Percentiles rank a stretch among this genome's conserved stretches.
phyloP scores from a whole-genome alignment of 2,797 vertebrate species.

The Leptodactylus fallax region DNA sequence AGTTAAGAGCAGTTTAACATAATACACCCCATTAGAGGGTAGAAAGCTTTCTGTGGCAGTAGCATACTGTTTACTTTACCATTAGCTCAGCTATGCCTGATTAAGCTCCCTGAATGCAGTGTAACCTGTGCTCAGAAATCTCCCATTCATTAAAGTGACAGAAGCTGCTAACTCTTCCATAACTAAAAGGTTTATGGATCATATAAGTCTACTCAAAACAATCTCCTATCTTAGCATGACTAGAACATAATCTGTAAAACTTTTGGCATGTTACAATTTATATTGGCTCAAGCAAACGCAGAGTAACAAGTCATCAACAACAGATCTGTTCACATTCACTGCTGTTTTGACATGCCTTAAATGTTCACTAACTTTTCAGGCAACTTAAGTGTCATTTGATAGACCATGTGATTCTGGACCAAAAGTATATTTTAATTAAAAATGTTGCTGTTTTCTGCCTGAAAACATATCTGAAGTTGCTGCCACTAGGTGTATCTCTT shows the following conservation, averaged over 20 bases:
- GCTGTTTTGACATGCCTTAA: neutral
- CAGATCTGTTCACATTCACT: neutral
- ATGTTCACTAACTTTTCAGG: too few relatives aligned
- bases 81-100: slow-evolving; percentile 46
- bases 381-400: too few relatives aligned
- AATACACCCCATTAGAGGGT: slow-evolving; percentile 26
- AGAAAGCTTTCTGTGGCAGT: slow-evolving; percentile 30
- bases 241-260: slow-evolving; percentile 3
- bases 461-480: too few relatives aligned
- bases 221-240: neutral
- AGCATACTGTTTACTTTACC: slow-evolving; percentile 45
- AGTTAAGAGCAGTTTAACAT: slow-evolving; percentile 10
- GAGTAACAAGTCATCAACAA: neutral
- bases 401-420: too few relatives aligned
- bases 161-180: slow-evolving; percentile 49
- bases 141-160: slow-evolving; percentile 46
- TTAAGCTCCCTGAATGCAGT: slow-evolving; percentile 43
- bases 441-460: too few relatives aligned
- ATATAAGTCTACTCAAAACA: slow-evolving; percentile 42
- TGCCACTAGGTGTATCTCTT: too few relatives aligned
- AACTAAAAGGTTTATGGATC: slow-evolving; percentile 52
- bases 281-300: slow-evolving; percentile 14
- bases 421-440: too few relatives aligned
- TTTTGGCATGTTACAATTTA: slow-evolving; percentile 24
- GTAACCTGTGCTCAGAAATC: slow-evolving; percentile 30